A percentile compares a stretch with the other conserved stretches of the same genome.
Evolutionary conservation across 2,113 vertebrate species (phyloP).

Genomic region (Pangasianodon hypophthalmus): DNA sequence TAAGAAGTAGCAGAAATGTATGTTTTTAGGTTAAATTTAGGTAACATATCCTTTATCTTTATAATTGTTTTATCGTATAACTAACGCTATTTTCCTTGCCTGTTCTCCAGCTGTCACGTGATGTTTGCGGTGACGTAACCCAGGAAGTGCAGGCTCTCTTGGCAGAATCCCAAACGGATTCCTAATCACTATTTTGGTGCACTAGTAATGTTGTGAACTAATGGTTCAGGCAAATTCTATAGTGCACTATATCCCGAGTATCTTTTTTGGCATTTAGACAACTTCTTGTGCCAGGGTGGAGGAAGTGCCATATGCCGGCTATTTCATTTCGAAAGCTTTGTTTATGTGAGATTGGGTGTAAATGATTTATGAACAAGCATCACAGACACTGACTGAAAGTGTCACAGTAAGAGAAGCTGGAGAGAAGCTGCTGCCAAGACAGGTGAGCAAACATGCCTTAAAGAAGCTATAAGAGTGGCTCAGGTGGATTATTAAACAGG

Average conservation of each 20-base stretch:
- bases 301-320: neutral
- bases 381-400: neutral
- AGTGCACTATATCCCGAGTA: neutral
- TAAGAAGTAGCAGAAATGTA: neutral
- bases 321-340: neutral
- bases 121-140: neutral
- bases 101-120: neutral
- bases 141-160: neutral
- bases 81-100: neutral
- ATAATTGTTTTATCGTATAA: neutral
- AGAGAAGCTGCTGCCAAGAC: neutral
- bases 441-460: neutral
- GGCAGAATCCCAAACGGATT: neutral
- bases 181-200: neutral
- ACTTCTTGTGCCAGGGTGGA: neutral
- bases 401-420: neutral
- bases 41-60: neutral
- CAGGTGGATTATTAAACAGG: neutral
- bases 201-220: neutral
- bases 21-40: no score
- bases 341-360: neutral
- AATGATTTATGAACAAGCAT: neutral
- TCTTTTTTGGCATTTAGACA: neutral
- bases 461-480: neutral
- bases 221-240: neutral